These are phyloP conservation scores for Heliconius hewitsoni DNA, from an alignment of 1,140 invertebrate species.

Conservation along the genomic window DNA sequence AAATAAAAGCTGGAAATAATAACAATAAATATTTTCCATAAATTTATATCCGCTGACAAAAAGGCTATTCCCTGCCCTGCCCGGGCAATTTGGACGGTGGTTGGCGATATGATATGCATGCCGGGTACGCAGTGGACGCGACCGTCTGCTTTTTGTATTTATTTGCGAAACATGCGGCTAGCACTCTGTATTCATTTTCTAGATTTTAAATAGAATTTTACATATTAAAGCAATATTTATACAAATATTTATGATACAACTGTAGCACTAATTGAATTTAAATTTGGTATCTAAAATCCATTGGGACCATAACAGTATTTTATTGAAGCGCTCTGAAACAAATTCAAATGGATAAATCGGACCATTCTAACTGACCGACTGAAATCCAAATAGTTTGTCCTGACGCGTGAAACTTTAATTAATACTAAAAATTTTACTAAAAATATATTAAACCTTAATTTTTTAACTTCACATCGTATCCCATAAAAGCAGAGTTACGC, in stretches of 20 bases:
- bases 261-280: too few relatives aligned
- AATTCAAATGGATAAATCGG: neutral
- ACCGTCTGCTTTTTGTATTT: neutral
- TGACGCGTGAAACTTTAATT: neutral
- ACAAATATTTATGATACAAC: too few relatives aligned
- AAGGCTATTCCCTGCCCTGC: neutral
- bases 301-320: neutral
- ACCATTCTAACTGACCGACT: neutral
- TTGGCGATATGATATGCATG: neutral
- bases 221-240: neutral
- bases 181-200: neutral
- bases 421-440: neutral
- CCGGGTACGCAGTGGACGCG: neutral
- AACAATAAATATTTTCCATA: neutral
- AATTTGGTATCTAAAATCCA: constrained; percentile 1
- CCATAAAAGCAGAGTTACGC: too few relatives aligned
- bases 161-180: neutral
- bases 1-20: neutral
- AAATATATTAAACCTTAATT: neutral
- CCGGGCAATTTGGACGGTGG: neutral
- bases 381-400: neutral
- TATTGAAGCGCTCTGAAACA: constrained; percentile 4
- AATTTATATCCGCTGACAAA: neutral
- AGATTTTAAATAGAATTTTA: neutral
- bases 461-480: neutral